Base-by-base conservation (phyloP, 2,797 vertebrate genomes). In the Pseudomugil gertrudae region DNA sequence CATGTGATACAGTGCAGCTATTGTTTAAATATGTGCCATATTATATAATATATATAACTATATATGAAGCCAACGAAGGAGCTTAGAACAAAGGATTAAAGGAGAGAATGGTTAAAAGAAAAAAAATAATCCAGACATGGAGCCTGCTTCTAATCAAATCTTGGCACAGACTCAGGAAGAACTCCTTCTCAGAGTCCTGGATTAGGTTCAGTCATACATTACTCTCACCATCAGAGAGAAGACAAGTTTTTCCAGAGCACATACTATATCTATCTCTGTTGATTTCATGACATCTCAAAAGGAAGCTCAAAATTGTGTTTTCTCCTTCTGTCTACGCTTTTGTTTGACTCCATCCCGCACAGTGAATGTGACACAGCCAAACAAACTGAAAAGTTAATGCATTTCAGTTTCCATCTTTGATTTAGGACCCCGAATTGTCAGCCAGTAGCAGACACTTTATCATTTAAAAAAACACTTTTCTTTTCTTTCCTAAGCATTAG, bases 71-170 rank as follows among this genome's bases (percentile, higher is more conserved):
- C 58, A 32, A 52, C 0, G 32, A 23, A 66, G 14, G 38, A 50
- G 59, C 36, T 67, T 62, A 24, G 66, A 69, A 23, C 13, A 83
- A 87, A 85, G 68, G 55, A 66, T 23, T 3, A 70, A 27, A 21
- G 30, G 29, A 30, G 58, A 50, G 73, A 71, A 73, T 19, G 36
- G 57, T 57, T 5, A 51, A 40, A 50, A 19, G 17, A 23, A 21
- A 27, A 63, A 60, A 59, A 72, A n/a, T 51, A 26, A 61, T 26
- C 56, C 72, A 84, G 79, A 89, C 80, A 66, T 74, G 67, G 63
- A 72, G 74, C 30, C 90, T 90, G 91, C 80, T 89, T 84, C 79
- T 81, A 81, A 92, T 91, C 88, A 90, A 80, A 74, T 77, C 63
- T 65, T 87, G 87, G 87, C 81, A 56, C 68, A 6, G 43, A 57